Conservation (phyloP, 2,888 invertebrate species). For the Rugalucina vietnamica region DNA sequence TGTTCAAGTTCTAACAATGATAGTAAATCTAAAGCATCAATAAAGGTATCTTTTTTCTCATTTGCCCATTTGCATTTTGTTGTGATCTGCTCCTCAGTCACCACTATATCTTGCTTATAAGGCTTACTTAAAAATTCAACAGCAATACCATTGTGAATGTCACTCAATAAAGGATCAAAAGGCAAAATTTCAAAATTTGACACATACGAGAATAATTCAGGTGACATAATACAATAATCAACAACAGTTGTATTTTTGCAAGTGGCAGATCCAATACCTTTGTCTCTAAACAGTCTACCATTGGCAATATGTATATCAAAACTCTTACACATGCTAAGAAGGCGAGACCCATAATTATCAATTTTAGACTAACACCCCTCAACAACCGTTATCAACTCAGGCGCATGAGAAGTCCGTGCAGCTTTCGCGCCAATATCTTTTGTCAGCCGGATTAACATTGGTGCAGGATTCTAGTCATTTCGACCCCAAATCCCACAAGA, state of each 20-base stretch:
- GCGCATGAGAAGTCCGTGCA: too few relatives aligned
- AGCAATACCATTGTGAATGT: neutral
- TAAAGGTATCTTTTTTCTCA: neutral
- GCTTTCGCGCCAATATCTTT: too few relatives aligned
- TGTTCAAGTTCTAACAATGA: neutral
- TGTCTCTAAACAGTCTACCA: conserved; percentile 7
- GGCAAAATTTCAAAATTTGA: conserved; percentile 6
- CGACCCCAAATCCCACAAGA: too few relatives aligned
- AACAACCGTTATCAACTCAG: too few relatives aligned
- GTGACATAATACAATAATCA: neutral
- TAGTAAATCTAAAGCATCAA: neutral
- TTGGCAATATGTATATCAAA: conserved; percentile 4
- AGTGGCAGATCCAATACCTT: neutral
- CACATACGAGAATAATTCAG: neutral
- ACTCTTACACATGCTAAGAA: neutral
- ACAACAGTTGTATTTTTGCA: neutral
- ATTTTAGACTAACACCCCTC: too few relatives aligned
- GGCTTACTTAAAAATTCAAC: conserved; percentile 7
- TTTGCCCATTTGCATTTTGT: neutral
- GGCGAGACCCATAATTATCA: neutral
- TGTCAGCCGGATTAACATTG: too few relatives aligned
- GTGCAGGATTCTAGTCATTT: too few relatives aligned
- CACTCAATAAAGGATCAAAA: neutral
- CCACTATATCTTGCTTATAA: neutral
- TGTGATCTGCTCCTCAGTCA: neutral